Base-by-base conservation (phyloP, 1,140 invertebrate species). In the Dinoponera quadriceps region DNA sequence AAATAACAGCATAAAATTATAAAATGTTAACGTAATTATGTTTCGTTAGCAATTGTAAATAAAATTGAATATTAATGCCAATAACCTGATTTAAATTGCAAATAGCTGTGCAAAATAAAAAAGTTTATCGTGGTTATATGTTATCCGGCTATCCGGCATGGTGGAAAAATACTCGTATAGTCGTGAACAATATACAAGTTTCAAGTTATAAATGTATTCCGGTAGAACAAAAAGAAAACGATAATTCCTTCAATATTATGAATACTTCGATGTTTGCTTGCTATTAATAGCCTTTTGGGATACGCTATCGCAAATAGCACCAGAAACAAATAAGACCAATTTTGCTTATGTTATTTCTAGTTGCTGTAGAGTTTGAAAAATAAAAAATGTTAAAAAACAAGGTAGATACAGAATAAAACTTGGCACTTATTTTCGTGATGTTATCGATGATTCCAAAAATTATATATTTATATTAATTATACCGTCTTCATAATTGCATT, bases 31-130 rank as follows among this genome's bases (percentile, higher is more conserved):
- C 20, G 20, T 16, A 22, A 73, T 27, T 57, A 59, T 20, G 29
- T 33, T 22, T 71, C 29, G 29, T 73, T 57, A 7, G 2, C 25
- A 4, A 73, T 18, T 25, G 38, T 18, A 38, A 44, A 44, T 57
- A 59, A 55, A 57, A 33, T 20, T 38, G 1, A 38, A 57, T 29
- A 33, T 72, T 73, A 59, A 73, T 73, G 29, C n/a, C 16, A 73
- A 48, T 57, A 25, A 33, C 13, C 25, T 63, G 22, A 29, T 51
- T 75, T 51, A 54, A 65, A 65, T 63, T 0, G 18, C 18, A 48
- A 74, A 74, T 75, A 65, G 27, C 60, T 14, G 59, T 51, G 14
- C 25, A 29, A 65, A 18, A 33, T 75, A 75, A 75, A 18, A 73
- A 75, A 75, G 18, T 14, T 38, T 22, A 49, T 49, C 57, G n/a